These are phyloP conservation scores for Volucella inanis DNA, from an alignment of 2,888 invertebrate species.

Conservation along the genomic window DNA sequence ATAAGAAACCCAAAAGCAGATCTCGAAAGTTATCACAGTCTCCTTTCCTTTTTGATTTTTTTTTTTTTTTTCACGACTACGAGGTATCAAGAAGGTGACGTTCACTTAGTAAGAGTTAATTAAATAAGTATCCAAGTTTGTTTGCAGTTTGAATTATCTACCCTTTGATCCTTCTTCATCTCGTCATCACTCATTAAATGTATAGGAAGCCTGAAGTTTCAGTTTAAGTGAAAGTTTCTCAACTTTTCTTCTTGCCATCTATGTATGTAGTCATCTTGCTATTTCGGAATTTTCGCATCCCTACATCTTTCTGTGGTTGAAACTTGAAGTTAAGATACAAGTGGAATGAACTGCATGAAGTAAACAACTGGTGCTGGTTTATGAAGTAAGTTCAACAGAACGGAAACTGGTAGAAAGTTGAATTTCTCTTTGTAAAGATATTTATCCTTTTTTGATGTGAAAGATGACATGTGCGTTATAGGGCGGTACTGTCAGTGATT, in stretches of 20 bases:
- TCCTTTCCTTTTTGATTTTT: too few species aligned
- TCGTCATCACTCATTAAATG: slow-evolving; percentile 21
- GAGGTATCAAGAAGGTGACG: slow-evolving; percentile 26
- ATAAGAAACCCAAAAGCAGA: slow-evolving; percentile 15
- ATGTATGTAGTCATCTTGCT: background rate
- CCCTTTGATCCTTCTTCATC: slow-evolving; percentile 4
- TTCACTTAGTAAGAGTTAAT: slow-evolving; percentile 58
- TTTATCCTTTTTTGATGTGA: background rate
- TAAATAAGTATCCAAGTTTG: slow-evolving; percentile 67
- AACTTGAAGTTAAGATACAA: slow-evolving; percentile 37
- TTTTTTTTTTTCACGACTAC: background rate
- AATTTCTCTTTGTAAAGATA: slow-evolving; percentile 8
- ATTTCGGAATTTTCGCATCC: background rate
- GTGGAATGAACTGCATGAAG: slow-evolving; percentile 42
- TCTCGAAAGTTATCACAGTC: slow-evolving; percentile 15
- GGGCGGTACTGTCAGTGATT: background rate
- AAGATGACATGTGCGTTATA: background rate
- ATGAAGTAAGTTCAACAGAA: slow-evolving; percentile 18
- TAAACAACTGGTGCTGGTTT: slow-evolving; percentile 48
- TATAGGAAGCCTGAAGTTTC: slow-evolving; percentile 39
- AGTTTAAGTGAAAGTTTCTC: slow-evolving; percentile 43
- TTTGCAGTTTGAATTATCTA: slow-evolving; percentile 62
- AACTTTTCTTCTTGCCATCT: slow-evolving; percentile 5
- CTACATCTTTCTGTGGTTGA: slow-evolving; percentile 38
- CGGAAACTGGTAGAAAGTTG: background rate